Base-by-base conservation (phyloP, 2,797 vertebrate genomes). In the Otolemur crassicaudatus region DNA sequence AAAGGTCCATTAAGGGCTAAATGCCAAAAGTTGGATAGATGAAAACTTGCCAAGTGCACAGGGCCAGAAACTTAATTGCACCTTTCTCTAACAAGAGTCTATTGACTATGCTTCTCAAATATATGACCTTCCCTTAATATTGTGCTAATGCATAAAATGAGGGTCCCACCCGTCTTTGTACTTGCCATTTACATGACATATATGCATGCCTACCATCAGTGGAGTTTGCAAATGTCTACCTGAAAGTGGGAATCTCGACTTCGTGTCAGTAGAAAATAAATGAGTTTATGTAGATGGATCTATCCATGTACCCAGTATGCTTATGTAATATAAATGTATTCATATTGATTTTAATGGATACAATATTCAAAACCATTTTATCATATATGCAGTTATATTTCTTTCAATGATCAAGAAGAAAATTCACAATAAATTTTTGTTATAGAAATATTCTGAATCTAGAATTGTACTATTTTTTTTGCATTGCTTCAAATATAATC, bases 1-100 rank as follows among this genome's bases (percentile, higher is more conserved):
- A 89, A 93, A 96, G 12, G n/a, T 94, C 96, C 49, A 88, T 97
- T 97, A 91, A 96, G 77, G 86, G 46, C 96, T 22, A 34, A 70
- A 31, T 96, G 92, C 92, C 89, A 87, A 31, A 73, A 94, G 11
- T 53, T 94, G 67, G 81, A 73, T 34, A 81, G 79, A 92, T 86
- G 92, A 96, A 92, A 86, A 49, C 40, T 89, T 83, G 60, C 8
- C 49, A 94, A 85, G 61, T 96, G 31, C 95, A 92, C 37, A 92
- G 77, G 88, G 46, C 81, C 82, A 91, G 77, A 61, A 76, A 89
- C 58, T 93, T 96, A 22, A 75, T 95, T 56, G 58, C 20, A 77
- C 82, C 73, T 96, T 94, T 40, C 69, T 94, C 95, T 79, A 91
- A 67, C 73, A 94, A 82, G 27, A 79, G 25, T 92, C 40, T 84